Conservation (phyloP, 64 coral and sea anemone genomes). For the Platygyra sinensis region DNA sequence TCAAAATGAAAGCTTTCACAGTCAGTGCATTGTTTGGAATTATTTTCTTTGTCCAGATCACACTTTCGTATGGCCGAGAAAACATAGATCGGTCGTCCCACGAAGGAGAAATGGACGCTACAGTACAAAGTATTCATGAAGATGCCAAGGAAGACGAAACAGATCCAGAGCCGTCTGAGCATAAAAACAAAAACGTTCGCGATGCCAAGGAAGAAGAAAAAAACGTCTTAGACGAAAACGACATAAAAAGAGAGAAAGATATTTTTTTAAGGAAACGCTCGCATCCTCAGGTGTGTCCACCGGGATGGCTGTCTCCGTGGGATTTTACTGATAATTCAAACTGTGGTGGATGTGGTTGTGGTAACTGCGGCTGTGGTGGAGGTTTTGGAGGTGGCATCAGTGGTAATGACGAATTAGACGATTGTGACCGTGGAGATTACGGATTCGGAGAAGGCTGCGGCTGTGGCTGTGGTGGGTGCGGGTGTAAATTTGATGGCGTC, state of each 20-base stretch:
- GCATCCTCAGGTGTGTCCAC: conserved; percentile 10
- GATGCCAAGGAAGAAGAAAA: neutral
- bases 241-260: neutral
- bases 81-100: neutral
- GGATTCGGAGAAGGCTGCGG: neutral
- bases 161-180: neutral
- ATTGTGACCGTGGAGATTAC: neutral
- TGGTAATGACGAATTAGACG: neutral
- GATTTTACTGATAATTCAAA: neutral
- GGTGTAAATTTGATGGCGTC: neutral
- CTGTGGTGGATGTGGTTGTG: no score
- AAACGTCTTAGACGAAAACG: neutral
- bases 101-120: neutral
- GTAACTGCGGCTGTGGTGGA: neutral
- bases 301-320: neutral
- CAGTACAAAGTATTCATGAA: neutral
- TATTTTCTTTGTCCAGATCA: neutral
- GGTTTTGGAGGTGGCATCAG: neutral
- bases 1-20: neutral
- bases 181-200: no score
- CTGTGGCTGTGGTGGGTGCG: neutral
- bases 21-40: neutral
- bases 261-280: neutral
- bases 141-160: neutral
- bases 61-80: neutral